Evolutionary conservation across 2,113 vertebrate species (phyloP), one percentile per base, ranked within the genome.

Genomic region (Galbula dea): DNA sequence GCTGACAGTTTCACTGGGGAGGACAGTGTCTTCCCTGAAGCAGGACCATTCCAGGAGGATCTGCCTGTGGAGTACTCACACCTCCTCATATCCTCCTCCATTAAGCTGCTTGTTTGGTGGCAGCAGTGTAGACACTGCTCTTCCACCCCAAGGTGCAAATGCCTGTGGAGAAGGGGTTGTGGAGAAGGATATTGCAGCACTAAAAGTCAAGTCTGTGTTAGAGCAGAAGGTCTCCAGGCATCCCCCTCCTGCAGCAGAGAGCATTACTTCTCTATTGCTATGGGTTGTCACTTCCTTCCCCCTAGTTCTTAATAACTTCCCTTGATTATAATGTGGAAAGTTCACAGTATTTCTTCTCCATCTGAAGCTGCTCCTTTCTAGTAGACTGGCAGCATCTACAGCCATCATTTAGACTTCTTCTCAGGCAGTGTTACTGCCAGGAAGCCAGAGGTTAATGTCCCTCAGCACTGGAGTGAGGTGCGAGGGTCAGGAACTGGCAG

Each of bases 391-490:
- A 45, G 52, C 19, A 37, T 14, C 17, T 46, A 11, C 4, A 22
- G 36, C 36, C 20, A 9, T 37, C 15, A 32, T 20, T 26, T 43
- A 3, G 4, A 24, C 48, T 91, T 79, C 13, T 65, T 34, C n/a
- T 75, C 39, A 82, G 66, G 51, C 32, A 46, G 4, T 21, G 12
- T 34, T 61, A 7, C 14, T 54, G 18, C 30, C 12, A 29, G 16
- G 32, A 76, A 59, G 17, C 32, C 57, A n/a, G 52, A 85, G 27
- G 6, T 58, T 41, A 15, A 20, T 43, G 29, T 54, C 55, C 15
- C 39, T 82, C 26, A 79, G 66, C 57, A 23, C 23, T 30, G 15
- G 45, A 61, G 49, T 0, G 0, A 67, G 36, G 41, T 26, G 14
- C n/a, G 75, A 10, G 15, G 3, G 4, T 29, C n/a, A 45, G 57